A percentile compares a stretch with the other conserved stretches of the same genome.
Conservation (phyloP, 2,113 vertebrate species). For the Phalacrocorax brasilianus region DNA sequence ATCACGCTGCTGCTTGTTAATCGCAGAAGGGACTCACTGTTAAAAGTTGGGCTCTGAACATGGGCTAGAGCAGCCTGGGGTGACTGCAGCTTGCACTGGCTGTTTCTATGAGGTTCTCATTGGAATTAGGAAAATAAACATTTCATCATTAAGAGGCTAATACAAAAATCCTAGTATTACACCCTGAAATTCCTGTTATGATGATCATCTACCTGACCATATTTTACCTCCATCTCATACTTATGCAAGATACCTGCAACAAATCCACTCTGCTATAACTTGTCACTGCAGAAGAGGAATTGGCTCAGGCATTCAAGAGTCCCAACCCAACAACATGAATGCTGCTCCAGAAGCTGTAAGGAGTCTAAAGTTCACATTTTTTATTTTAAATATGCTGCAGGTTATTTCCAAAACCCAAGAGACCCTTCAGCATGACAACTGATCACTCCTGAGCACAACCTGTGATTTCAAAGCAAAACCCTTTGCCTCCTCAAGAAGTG, state of each 20-base stretch:
- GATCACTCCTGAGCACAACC: not conserved
- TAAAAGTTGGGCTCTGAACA: not conserved
- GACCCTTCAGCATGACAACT: not conserved
- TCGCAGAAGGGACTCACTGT: not conserved
- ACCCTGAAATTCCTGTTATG: not conserved
- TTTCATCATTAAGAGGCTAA: not conserved
- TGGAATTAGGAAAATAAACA: not conserved
- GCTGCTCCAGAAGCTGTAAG: not conserved
- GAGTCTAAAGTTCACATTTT: not conserved
- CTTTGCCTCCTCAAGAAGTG: not conserved
- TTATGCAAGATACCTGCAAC: not conserved
- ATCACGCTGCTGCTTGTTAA: not conserved
- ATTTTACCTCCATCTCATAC: not conserved
- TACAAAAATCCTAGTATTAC: not conserved
- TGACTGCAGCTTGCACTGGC: not conserved
- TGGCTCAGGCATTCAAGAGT: not conserved
- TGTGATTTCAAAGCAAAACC: not conserved
- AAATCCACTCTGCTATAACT: not conserved
- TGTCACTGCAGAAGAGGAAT: not conserved
- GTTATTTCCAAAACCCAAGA: not conserved
- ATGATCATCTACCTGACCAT: not conserved
- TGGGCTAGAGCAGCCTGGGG: not conserved
- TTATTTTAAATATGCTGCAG: not conserved
- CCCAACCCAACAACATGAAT: not conserved
- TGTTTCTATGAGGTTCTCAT: not conserved